Evolutionary conservation across 2,797 vertebrate species (phyloP).

Genomic region (Sciurus vulgaris): DNA sequence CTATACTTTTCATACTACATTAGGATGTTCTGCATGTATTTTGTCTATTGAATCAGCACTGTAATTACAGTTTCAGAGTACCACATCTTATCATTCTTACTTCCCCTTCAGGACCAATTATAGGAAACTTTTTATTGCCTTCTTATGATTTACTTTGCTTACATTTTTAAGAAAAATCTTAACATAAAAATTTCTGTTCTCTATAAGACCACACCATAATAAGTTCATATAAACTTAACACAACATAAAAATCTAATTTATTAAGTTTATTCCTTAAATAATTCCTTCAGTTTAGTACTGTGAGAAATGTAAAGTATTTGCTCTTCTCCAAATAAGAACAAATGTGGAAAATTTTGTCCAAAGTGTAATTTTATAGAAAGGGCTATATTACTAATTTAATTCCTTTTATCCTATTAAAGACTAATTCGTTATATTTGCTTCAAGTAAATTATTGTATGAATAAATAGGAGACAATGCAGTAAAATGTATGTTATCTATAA

Average conservation of each 20-base stretch:
- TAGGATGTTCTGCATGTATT: neutral
- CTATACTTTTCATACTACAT: neutral
- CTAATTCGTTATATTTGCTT: constrained; percentile 14
- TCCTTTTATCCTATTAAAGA: constrained; percentile 45
- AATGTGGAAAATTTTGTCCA: neutral
- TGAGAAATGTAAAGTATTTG: constrained; percentile 14
- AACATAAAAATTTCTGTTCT: neutral
- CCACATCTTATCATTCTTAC: neutral
- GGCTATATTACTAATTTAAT: constrained; percentile 25
- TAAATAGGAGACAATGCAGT: constrained; percentile 5
- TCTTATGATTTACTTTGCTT: constrained; percentile 48
- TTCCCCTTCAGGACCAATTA: neutral
- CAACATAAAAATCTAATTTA: neutral
- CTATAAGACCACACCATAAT: neutral
- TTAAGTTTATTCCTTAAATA: neutral
- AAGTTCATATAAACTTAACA: constrained; percentile 1
- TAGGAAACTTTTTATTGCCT: neutral
- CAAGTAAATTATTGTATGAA: neutral
- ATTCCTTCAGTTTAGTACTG: neutral
- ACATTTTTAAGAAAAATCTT: constrained; percentile 18
- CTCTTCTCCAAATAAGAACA: constrained; percentile 30
- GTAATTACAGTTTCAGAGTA: neutral
- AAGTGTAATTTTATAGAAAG: neutral
- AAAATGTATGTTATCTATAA: constrained; percentile 41
- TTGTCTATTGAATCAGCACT: neutral